A percentile compares a stretch with the other conserved stretches of the same genome.
Conservation (phyloP, 1,140 invertebrate genomes). For the Thaumetopoea pityocampa region DNA sequence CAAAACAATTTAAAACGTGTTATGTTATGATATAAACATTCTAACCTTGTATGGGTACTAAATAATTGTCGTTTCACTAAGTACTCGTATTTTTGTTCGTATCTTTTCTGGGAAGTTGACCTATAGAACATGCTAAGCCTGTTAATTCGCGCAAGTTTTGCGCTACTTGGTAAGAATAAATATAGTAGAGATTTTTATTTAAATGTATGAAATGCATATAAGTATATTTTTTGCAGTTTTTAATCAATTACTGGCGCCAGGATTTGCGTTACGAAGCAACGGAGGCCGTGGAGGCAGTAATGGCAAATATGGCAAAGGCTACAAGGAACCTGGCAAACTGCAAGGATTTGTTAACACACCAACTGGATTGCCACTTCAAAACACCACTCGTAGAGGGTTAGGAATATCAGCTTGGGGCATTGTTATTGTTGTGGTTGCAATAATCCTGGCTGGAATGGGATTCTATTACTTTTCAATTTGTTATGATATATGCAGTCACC, state of each 20-base stretch:
- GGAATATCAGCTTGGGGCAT: conserved; percentile 79
- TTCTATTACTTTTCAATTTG: conserved; percentile 79
- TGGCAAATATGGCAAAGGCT: conserved; percentile 25
- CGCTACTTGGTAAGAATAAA: conserved; percentile 37
- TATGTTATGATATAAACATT: no score
- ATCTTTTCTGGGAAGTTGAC: conserved; percentile 11
- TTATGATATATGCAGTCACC: conserved; percentile 78
- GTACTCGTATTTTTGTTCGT: no score
- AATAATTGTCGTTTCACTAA: no score
- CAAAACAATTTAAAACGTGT: no score
- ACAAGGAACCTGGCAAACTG: conserved; percentile 25
- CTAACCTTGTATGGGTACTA: no score
- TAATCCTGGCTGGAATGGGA: conserved; percentile 73
- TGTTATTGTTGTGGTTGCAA: conserved; percentile 72
- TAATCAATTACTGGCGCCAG: conserved; percentile 30
- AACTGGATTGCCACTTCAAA: conserved; percentile 26
- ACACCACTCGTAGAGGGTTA: conserved; percentile 47
- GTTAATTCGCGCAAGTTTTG: conserved; percentile 30
- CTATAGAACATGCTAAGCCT: conserved; percentile 35
- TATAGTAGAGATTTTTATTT: no score
- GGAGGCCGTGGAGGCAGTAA: conserved; percentile 25
- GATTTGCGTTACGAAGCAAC: conserved; percentile 29
- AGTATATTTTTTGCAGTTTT: conserved; percentile 38
- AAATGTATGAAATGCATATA: no score
- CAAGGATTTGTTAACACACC: conserved; percentile 27